Evolutionary conservation across 2,797 vertebrate species (phyloP).

Genomic region (Centropyge bicolor): DNA sequence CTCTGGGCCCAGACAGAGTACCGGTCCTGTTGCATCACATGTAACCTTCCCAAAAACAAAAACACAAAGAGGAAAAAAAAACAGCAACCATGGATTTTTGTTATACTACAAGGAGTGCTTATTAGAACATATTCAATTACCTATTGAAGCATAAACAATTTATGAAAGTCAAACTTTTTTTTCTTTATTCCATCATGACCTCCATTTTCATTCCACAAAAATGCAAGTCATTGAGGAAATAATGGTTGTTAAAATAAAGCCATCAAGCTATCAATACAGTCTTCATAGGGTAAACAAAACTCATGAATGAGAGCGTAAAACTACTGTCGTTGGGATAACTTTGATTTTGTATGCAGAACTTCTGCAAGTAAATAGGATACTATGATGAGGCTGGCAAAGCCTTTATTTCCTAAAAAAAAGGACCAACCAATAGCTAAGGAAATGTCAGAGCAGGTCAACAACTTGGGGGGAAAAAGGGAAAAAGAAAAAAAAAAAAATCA

Average conservation of each 20-base stretch:
- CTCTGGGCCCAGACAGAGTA: slow-evolving; percentile 78
- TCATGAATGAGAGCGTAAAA: slow-evolving; percentile 52
- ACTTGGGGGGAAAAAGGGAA: not conserved
- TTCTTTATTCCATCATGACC: slow-evolving; percentile 59
- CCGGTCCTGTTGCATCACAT: slow-evolving; percentile 64
- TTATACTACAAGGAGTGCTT: slow-evolving; percentile 82
- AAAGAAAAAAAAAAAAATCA: slow-evolving; percentile 23
- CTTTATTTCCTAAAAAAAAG: slow-evolving; percentile 58
- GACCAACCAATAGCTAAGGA: slow-evolving; percentile 64
- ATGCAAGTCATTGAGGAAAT: slow-evolving; percentile 61
- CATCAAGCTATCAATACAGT: slow-evolving; percentile 69
- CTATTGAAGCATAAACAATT: slow-evolving; percentile 72
- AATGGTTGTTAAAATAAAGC: slow-evolving; percentile 75
- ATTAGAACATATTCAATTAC: slow-evolving; percentile 72
- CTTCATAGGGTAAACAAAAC: slow-evolving; percentile 68
- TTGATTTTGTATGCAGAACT: slow-evolving; percentile 47
- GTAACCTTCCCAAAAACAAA: slow-evolving; percentile 60
- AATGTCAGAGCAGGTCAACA: slow-evolving; percentile 72
- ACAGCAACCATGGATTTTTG: slow-evolving; percentile 60
- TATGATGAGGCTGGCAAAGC: slow-evolving; percentile 73
- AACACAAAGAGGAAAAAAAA: slow-evolving; percentile 31
- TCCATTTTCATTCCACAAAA: slow-evolving; percentile 65
- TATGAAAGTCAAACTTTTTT: slow-evolving; percentile 65
- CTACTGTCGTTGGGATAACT: slow-evolving; percentile 45
- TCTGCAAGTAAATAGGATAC: slow-evolving; percentile 64